Base-by-base conservation (phyloP, 1,140 invertebrate genomes). In the Drosophila busckii region DNA sequence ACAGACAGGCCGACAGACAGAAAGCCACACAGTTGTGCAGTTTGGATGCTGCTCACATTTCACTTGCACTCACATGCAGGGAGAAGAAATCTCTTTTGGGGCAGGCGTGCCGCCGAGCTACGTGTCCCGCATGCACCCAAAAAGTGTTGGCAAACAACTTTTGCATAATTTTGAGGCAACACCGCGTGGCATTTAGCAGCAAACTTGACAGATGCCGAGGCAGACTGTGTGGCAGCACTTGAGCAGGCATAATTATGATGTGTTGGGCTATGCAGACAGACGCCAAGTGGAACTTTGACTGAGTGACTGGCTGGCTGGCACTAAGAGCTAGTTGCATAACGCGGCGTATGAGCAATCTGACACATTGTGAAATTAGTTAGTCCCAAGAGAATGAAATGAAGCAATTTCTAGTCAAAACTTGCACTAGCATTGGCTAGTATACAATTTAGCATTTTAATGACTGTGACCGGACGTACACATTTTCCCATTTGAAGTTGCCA, bases 381-480 rank as follows among this genome's bases (percentile, higher is more conserved):
- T 25, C 10, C 31, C 46, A 38, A 22, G 16, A 49, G 22, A 7
- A 41, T 35, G 40, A 67, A 69, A 69, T 69, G 64, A 82, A 68
- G 63, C 75, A 26, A 82, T 82, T 80, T 69, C 55, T 44, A 58
- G 34, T 9, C 29, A 35, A 3, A n/a, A 9, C 34, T 28, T 40
- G 20, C 13, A n/a, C n/a, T n/a, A 10, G 15, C 37, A 10, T 16
- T 42, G 41, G 40, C 67, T 34, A 66, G 63, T 68, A 70, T n/a
- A 69, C 68, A 80, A 80, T 73, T 80, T 71, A 78, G 63, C 63
- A 73, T 82, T 80, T 69, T 82, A 80, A 80, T 80, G 55, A 69
- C 41, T 62, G 26, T 34, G 49, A n/a, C 44, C 52, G 50, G 42
- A 28, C 41, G 42, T 12, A 26, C 41, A 56, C 29, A 42, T 37